Base-by-base conservation (phyloP, 2,113 vertebrate genomes). In the Leucoraja erinaceus region DNA sequence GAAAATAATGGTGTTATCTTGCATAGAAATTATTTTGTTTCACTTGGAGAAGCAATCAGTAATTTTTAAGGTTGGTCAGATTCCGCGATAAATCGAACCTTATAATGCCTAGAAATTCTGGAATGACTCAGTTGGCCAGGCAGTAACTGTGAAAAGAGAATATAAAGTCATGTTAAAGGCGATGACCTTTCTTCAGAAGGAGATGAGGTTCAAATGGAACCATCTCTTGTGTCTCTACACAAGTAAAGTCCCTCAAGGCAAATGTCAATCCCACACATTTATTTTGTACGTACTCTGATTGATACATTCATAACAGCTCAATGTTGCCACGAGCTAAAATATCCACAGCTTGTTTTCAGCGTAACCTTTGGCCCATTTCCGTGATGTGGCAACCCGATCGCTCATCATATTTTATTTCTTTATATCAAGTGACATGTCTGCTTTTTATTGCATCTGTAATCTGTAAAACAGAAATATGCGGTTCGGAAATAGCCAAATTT, bases 401-500 rank as follows among this genome's bases (percentile, higher is more conserved):
- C 16, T 28, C 4, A 59, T 86, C 83, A 63, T 25, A n/a, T 56
- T 84, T 84, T 56, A 28, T 84, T 84, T 59, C 54, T 84, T 84
- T n/a, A 61, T 14, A 61, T 28, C 56, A 56, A 59, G 10, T 61
- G 81, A 31, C 16, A 47, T 56, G 28, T 25, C 79, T 81, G 18
- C 83, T 86, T 86, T 12, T 84, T 84, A 86, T 86, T 86, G 81
- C 56, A 84, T 12, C 81, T 61, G 81, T 61, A 84, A 61, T 84
- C 81, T 84, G 11, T n/a, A 61, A 59, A 86, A 63, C 59, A 63
- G 56, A 63, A n/a, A 86, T 63, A 86, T 63, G 56, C 63, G 56
- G 61, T 86, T 61, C 31, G 83, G 56, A 86, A 86, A 63, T n/a
- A 63, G 59, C 83, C 63, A 12, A 86, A 86, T 86, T 86, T 86